phyloP scores from a whole-genome alignment of 2,113 vertebrate genomes.

The Pionites leucogaster region DNA sequence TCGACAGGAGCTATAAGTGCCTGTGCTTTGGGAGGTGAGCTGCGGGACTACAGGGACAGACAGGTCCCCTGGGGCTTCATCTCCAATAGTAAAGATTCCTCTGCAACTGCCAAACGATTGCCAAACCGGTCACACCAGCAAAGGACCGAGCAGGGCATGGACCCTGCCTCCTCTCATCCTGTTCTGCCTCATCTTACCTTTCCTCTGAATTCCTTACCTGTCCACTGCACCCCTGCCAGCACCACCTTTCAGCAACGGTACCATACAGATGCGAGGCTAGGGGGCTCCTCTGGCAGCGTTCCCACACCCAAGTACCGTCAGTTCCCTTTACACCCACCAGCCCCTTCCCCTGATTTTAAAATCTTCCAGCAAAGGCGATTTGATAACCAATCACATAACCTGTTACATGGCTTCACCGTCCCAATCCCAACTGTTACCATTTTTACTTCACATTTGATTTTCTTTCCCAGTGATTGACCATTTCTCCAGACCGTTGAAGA shows the following conservation, averaged over 20 bases:
- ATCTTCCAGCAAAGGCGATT: neutral
- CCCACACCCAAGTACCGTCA: neutral
- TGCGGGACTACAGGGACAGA: neutral
- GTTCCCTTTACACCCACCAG: neutral
- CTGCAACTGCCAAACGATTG: neutral
- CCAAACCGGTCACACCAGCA: neutral
- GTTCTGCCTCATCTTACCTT: neutral
- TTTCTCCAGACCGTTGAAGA: neutral
- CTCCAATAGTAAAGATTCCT: neutral
- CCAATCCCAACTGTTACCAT: neutral
- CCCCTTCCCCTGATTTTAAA: neutral
- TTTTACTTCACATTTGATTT: neutral
- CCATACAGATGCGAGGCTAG: neutral
- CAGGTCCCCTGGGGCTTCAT: accelerated
- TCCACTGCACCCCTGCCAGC: neutral
- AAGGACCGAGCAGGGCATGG: accelerated
- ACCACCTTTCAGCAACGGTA: neutral
- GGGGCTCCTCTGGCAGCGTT: neutral
- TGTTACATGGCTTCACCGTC: neutral
- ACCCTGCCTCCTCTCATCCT: neutral
- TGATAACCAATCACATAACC: neutral
- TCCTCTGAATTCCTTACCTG: neutral
- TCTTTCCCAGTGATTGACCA: neutral
- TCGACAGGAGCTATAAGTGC: neutral
- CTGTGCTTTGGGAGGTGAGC: neutral